Evolutionary conservation across 2,888 invertebrate genomes (phyloP).

Genomic region (Platycheirus albimanus): DNA sequence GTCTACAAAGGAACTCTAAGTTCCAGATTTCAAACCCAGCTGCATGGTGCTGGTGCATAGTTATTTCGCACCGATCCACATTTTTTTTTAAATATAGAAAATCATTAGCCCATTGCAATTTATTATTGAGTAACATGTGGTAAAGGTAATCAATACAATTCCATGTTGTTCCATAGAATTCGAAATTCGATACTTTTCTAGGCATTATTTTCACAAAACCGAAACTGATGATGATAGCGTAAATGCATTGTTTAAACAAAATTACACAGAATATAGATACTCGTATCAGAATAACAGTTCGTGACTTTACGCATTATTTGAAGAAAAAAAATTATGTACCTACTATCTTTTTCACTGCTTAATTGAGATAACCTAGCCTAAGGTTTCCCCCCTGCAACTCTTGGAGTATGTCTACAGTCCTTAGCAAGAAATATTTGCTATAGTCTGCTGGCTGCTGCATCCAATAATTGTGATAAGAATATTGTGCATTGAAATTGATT

Average conservation of each 20-base stretch:
- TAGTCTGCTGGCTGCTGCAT: slow-evolving; percentile 8
- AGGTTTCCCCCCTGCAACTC: not conserved
- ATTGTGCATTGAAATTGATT: not conserved
- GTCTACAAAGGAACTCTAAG: slow-evolving; percentile 34
- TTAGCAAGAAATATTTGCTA: not conserved
- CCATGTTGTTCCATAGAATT: slow-evolving; percentile 41
- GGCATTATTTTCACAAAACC: slow-evolving; percentile 11
- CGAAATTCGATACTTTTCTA: slow-evolving; percentile 44
- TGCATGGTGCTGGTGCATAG: slow-evolving; percentile 8
- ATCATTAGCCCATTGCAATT: slow-evolving; percentile 40
- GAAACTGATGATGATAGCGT: slow-evolving; percentile 15
- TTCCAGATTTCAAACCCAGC: slow-evolving; percentile 23
- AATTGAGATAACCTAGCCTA: not conserved
- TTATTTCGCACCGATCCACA: slow-evolving; percentile 30
- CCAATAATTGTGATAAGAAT: not conserved
- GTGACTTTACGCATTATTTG: not conserved
- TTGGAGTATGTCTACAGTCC: not conserved
- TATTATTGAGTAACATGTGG: slow-evolving; percentile 45
- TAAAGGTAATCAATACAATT: slow-evolving; percentile 49
- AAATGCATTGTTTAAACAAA: slow-evolving; percentile 31
- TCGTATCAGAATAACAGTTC: not conserved
- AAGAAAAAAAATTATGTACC: not conserved
- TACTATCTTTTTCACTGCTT: not conserved
- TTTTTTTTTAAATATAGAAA: slow-evolving; percentile 39
- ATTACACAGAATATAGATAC: not conserved